Evolutionary conservation across 2,113 vertebrate species (phyloP), one percentile per base, ranked within the genome.

Genomic region (Rhinogobius similis): DNA sequence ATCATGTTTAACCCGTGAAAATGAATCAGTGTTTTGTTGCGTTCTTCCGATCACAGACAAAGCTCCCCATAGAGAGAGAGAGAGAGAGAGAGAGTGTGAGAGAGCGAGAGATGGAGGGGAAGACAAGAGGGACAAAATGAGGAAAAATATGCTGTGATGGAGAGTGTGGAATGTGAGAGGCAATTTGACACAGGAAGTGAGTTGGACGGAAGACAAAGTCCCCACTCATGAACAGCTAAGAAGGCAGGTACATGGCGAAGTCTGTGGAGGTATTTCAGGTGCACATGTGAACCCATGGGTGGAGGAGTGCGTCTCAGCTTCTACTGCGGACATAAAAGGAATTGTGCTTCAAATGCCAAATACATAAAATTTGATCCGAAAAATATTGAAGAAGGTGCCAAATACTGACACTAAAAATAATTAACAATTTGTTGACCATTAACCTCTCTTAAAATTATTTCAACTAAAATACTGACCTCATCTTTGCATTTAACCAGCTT

Each of bases 1-100:
- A 90, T 93, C 88, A 78, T 87, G 84, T 90, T 91, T 75, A 84
- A 79, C 80, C 82, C 52, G 43, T 73, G 78, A 75, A 76, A 24
- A 90, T 92, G 92, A 93, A 94, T 92, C 89, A 77, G 87, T 87
- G 89, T 92, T 90, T 89, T 93, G 24, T 91, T 92, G 83, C 82
- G 73, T 55, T 26, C 52, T 26, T 78, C 79, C 14, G 29, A 79
- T 76, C 48, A 84, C 81, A 68, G 85, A 93, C 93, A 92, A 93
- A 92, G 91, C 83, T 82, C 81, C 87, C 86, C 78, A 92, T 90
- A 92, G 91, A 92, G 88, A 73, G 77, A 79, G 0, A 43, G 63
- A 76, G 41, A 64, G 27, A 44, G 68, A 63, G 84, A 87, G 79
- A 72, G n/a, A n/a, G n/a, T n/a, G n/a, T n/a, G 88, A 73, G 77